phyloP scores from a whole-genome alignment of 2,888 invertebrate genomes.

The Cryptophagus acutangulus region DNA sequence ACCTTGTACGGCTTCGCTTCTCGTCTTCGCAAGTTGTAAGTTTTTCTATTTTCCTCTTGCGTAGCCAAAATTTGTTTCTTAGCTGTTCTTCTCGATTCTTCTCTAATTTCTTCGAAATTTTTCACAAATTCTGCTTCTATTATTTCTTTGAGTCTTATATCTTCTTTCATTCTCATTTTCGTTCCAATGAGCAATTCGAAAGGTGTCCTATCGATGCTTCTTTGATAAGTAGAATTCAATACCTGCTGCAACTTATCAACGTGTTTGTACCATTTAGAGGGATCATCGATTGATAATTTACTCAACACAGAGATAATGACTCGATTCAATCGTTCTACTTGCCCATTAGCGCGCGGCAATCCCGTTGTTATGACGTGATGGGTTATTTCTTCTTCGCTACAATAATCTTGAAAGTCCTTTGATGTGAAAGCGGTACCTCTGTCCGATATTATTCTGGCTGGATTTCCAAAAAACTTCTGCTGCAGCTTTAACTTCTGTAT shows the following conservation, averaged over 20 bases:
- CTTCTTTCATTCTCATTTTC: constrained; percentile 23
- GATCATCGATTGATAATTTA: not conserved
- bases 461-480: constrained; percentile 2
- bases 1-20: constrained; percentile 21
- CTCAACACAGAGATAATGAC: not conserved
- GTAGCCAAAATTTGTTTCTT: constrained; percentile 17
- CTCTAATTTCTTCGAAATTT: too few relatives aligned
- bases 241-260: constrained; percentile 22
- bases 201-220: constrained; percentile 23
- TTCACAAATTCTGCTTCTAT: constrained; percentile 15
- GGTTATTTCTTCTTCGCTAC: not conserved
- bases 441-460: not conserved
- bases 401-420: not conserved
- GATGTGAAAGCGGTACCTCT: constrained; percentile 3
- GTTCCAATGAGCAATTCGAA: constrained; percentile 31
- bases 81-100: constrained; percentile 13
- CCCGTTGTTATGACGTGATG: constrained; percentile 15
- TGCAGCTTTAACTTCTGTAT: not conserved
- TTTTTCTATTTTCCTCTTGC: constrained; percentile 27
- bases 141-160: constrained; percentile 16
- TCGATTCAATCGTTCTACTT: constrained; percentile 5
- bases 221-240: constrained; percentile 23
- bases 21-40: constrained; percentile 25
- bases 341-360: constrained; percentile 31
- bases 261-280: constrained; percentile 24